phyloP scores from a whole-genome alignment of 2,797 vertebrate species.

The Coracias cyanogaster region DNA sequence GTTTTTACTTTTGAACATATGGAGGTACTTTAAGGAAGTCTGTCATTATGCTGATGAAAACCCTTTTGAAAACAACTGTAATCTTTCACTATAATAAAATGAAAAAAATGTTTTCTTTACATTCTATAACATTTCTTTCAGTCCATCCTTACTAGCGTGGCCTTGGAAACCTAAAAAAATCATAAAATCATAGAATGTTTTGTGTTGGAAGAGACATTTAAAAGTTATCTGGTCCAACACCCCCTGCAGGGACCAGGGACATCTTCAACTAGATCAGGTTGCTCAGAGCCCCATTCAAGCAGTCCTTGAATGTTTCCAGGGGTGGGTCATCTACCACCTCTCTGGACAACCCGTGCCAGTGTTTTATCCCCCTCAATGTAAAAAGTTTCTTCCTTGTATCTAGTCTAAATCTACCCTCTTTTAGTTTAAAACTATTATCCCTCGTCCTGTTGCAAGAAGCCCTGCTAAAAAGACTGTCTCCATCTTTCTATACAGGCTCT shows the following conservation, averaged over 20 bases:
- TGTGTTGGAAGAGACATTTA: not conserved
- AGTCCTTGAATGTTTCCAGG: too few species aligned
- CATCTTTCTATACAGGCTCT: too few species aligned
- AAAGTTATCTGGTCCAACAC: not conserved
- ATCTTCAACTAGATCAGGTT: not conserved
- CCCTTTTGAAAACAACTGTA: not conserved
- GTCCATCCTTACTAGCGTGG: not conserved
- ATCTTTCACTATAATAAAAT: not conserved
- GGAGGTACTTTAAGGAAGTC: not conserved
- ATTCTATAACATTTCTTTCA: not conserved
- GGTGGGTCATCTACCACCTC: too few species aligned
- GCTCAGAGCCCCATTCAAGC: too few species aligned
- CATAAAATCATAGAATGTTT: not conserved
- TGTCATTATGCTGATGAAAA: not conserved
- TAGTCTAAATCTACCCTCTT: too few species aligned
- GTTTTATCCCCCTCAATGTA: too few species aligned
- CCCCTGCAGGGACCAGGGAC: not conserved
- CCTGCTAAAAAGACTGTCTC: too few species aligned
- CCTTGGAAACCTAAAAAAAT: not conserved
- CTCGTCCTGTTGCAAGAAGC: too few species aligned
- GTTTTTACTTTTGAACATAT: not conserved
- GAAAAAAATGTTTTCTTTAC: not conserved
- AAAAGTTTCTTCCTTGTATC: too few species aligned
- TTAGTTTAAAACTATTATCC: too few species aligned
- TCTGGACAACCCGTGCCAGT: too few species aligned